A percentile compares a stretch with the other conserved stretches of the same genome.
Conservation (phyloP, 1,140 invertebrate species). For the Drosophila lacteicornis region DNA sequence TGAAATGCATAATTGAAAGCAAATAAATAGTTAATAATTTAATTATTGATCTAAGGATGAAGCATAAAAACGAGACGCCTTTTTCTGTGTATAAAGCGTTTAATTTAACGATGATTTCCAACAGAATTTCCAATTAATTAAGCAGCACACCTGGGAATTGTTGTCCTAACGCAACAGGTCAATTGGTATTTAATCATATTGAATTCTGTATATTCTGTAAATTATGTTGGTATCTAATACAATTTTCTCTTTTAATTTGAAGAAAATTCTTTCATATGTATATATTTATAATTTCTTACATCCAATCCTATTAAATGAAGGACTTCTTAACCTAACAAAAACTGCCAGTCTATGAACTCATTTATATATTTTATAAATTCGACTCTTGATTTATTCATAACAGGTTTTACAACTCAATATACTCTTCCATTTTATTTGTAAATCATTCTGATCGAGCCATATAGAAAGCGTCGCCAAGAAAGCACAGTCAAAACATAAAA, state of each 20-base stretch:
- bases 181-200: not conserved
- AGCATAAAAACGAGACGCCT: slow-evolving; percentile 11
- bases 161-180: not conserved
- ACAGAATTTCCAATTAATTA: slow-evolving; percentile 5
- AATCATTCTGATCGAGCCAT: slow-evolving; percentile 5
- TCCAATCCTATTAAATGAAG: not conserved
- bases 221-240: not conserved
- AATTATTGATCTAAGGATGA: slow-evolving; percentile 13
- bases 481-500: slow-evolving; percentile 38
- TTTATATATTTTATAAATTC: not conserved
- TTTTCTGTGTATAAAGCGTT: slow-evolving; percentile 35
- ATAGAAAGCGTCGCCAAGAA: slow-evolving; percentile 29
- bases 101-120: not conserved
- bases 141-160: not conserved
- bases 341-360: slow-evolving; percentile 25
- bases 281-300: not conserved
- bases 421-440: slow-evolving; percentile 37
- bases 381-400: not conserved
- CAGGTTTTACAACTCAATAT: not conserved
- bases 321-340: slow-evolving; percentile 32
- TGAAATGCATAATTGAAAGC: slow-evolving; percentile 35
- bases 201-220: not conserved
- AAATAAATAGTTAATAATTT: slow-evolving; percentile 48
- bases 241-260: not conserved
- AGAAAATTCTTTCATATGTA: too few relatives aligned